Conservation (phyloP, 2,113 vertebrate genomes). For the Cyanoderma ruficeps region DNA sequence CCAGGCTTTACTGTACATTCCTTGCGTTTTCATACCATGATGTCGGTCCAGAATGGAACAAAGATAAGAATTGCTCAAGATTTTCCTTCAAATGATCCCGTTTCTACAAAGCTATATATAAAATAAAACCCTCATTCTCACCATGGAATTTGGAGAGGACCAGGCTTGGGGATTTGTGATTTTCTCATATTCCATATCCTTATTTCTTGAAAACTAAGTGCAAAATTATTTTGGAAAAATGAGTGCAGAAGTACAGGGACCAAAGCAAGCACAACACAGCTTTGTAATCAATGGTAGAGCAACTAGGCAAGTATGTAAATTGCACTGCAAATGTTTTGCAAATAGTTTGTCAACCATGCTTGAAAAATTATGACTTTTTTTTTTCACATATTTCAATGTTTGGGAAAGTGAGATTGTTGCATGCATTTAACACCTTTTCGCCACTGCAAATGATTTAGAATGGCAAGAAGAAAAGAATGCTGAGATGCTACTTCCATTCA, state of each 20-base stretch:
- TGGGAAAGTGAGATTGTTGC: neutral
- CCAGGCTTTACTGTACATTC: conserved; percentile 65
- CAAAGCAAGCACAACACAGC: neutral
- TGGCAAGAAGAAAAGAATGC: neutral
- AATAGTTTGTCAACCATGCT: conserved; percentile 9
- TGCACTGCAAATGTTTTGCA: conserved; percentile 2
- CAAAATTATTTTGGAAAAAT: neutral
- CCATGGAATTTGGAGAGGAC: neutral
- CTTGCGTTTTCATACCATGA: conserved; percentile 32
- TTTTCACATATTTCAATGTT: neutral
- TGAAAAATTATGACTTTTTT: neutral
- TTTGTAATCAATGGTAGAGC: neutral
- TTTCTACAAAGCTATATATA: conserved; percentile 18
- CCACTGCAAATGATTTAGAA: neutral
- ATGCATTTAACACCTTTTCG: neutral
- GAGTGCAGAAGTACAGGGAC: neutral
- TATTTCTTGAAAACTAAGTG: neutral
- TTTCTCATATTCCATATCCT: neutral
- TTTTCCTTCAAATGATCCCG: conserved; percentile 34
- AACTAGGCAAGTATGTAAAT: neutral
- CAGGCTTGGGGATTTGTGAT: neutral
- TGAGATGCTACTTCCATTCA: neutral
- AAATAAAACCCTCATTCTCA: neutral
- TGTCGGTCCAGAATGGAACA: conserved; percentile 56
- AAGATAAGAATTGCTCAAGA: conserved; percentile 58